Base-by-base conservation (phyloP, 2,113 vertebrate genomes). In the Paramisgurnus dabryanus region DNA sequence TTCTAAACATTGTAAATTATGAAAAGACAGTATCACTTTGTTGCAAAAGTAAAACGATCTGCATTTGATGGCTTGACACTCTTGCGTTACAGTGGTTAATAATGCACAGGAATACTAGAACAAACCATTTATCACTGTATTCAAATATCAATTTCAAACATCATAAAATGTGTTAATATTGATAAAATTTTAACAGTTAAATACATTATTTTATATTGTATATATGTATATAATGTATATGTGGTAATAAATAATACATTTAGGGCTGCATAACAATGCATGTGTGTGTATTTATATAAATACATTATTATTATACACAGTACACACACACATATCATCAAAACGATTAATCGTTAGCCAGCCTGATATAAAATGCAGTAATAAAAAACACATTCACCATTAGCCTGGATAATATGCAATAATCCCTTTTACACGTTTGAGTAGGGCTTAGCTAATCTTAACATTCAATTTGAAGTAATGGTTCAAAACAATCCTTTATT, bases 81-180 rank as follows among this genome's bases (percentile, higher is more conserved):
- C 22, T 76, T 58, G 39, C 40, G 50, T 70, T 79, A 79, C 76
- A 82, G 47, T 83, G 64, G 75, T 84, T 71, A 47, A 70, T 71
- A 60, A 84, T 81, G 79, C 64, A 78, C 47, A 61, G 10, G 12
- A 8, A 49, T 63, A 63, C 45, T 47, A 63, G 12, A 53, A 22
- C 67, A 13, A 17, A 13, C 12, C 47, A 18, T 73, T 12, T 50
- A 27, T 50, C 6, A 50, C 45, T 50, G 45, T 68, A 69, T 22
- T 50, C 27, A 34, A 34, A 34, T 34, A 34, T 69, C 34, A 50
- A 69, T 55, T 5, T 55, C 9, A 60, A 60, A 73, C 22, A 58
- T 73, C 18, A 12, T 10, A 49, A 49, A 49, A 49, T 10, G 11
- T 49, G 27, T 49, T 49, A 49, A 49, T 11, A 49, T 11, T 49